Evolutionary conservation across 2,797 vertebrate species (phyloP), one percentile per base, ranked within the genome.

Genomic region (Mergus octosetaceus): DNA sequence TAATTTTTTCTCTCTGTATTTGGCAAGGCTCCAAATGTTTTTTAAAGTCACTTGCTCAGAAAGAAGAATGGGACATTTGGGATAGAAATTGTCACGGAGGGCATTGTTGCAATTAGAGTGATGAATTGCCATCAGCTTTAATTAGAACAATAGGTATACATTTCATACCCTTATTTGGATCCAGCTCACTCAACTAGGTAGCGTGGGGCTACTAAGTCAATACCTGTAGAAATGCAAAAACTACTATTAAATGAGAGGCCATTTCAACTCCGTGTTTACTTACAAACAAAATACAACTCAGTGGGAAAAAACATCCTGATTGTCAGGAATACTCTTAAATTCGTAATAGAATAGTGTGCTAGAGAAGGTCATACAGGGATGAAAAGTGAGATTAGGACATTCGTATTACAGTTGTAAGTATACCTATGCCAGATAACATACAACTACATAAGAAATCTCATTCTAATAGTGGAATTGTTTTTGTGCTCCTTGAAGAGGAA

Each of bases 41-140:
- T 98, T 97, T 98, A 97, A 53, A 98, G 97, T 97, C 97, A 96
- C 97, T 98, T 94, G 93, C 96, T 97, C 93, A 56, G 92, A 97
- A 97, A 97, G 96, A 98, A 97, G 96, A 98, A 98, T 97, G 94
- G 97, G 97, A 95, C 98, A 96, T 98, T 98, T 97, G 98, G 98
- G 98, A 98, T 97, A 45, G 96, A 98, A 98, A 98, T 98, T 98
- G 98, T 98, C 98, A 98, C 98, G 97, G 98, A 98, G 99, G 98
- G 98, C 98, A 98, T 94, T 98, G 98, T 97, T 98, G 98, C 98
- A 99, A 98, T 99, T 99, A 99, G 98, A 98, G 98, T 99, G 98
- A 99, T 98, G 98, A 98, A 99, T 98, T 98, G 97, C 98, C 97
- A 90, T 97, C 87, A 93, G 97, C 98, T 99, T 99, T 99, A 99